Evolutionary conservation across 37 sponge, comb jelly and placozoan species (phyloP).

Genomic region (Cladorhizidae sp.): DNA sequence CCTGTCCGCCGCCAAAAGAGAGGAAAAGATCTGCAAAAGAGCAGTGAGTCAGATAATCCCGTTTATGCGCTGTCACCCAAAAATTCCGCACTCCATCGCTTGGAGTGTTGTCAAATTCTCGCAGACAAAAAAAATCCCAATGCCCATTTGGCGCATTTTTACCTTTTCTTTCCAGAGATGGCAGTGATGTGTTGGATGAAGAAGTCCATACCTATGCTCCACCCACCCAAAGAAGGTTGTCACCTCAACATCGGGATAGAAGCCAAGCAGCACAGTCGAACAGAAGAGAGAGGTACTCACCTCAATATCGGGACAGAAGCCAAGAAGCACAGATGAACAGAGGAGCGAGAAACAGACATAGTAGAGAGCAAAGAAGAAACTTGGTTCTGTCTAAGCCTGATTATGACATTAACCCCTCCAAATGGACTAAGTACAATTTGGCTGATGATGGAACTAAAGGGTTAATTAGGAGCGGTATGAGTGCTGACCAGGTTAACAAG

Average conservation of each 20-base stretch:
- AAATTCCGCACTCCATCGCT: no score
- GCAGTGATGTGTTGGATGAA: no score
- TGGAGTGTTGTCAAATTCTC: no score
- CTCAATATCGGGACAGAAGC: no score
- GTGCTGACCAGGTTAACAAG: constrained; percentile 51
- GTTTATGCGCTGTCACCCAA: no score
- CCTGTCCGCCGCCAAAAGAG: neutral
- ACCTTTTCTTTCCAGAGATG: no score
- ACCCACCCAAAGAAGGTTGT: neutral
- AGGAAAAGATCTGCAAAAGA: neutral
- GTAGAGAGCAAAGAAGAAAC: neutral
- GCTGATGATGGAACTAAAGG: constrained; percentile 41
- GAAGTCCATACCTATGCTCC: neutral
- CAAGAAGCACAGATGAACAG: neutral
- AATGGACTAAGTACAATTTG: constrained; percentile 69
- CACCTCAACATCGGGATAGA: no score
- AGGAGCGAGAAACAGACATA: neutral
- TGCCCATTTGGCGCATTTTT: no score
- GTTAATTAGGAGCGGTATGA: constrained; percentile 17
- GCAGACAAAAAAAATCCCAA: no score
- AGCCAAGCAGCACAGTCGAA: neutral
- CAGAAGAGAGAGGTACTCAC: neutral
- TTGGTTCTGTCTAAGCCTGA: neutral
- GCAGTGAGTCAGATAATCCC: no score
- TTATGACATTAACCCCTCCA: neutral